Evolutionary conservation across 2,113 vertebrate species (phyloP).

Genomic region (Chunga burmeisteri): DNA sequence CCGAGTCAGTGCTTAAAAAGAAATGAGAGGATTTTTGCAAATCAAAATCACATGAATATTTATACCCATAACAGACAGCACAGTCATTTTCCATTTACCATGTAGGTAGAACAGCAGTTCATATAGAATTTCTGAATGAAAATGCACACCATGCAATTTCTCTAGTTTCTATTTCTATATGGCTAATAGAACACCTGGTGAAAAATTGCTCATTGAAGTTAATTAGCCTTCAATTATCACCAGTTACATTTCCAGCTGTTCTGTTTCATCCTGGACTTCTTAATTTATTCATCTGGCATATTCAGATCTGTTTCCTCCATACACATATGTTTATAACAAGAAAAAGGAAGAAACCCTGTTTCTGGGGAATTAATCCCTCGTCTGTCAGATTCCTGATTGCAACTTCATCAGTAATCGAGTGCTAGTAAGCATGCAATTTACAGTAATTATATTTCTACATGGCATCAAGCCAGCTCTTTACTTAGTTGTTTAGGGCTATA

Average conservation of each 20-base stretch:
- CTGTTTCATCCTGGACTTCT: neutral
- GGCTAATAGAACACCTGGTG: neutral
- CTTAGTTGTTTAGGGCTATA: neutral
- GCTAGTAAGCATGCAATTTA: neutral
- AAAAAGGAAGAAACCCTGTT: neutral
- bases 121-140: neutral
- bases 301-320: neutral
- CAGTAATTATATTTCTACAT: neutral
- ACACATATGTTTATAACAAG: neutral
- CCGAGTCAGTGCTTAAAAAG: neutral
- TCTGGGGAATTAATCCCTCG: constrained; percentile 6
- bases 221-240: constrained; percentile 37
- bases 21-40: neutral
- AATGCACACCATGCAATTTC: neutral
- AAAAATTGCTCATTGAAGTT: constrained; percentile 19
- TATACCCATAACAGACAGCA: neutral
- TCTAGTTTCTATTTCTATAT: neutral
- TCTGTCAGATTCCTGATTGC: neutral
- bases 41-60: constrained; percentile 24
- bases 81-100: neutral
- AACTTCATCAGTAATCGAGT: neutral
- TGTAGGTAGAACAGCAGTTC: neutral
- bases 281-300: constrained; percentile 28
- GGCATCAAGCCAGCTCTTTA: neutral
- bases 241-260: constrained; percentile 53